phyloP scores from a whole-genome alignment of 53 echinoderm and acorn worm genomes.

The Zoroaster sp. region DNA sequence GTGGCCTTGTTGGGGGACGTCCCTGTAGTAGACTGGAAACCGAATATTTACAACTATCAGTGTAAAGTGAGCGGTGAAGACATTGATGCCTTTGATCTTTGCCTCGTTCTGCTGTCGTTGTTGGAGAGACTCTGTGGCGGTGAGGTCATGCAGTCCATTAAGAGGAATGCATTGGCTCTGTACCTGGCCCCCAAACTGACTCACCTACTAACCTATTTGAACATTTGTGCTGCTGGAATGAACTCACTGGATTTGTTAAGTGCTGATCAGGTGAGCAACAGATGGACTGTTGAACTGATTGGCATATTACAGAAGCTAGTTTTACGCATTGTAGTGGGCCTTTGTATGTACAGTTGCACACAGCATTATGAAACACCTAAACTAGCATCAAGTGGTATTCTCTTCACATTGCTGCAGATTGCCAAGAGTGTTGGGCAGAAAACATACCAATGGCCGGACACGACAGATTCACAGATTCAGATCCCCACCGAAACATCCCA shows the following conservation, averaged over 20 bases:
- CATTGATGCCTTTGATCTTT: constrained; percentile 75
- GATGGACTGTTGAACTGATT: constrained; percentile 62
- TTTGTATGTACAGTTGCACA: constrained; percentile 82
- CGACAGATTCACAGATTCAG: neutral
- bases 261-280: neutral
- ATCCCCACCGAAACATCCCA: neutral
- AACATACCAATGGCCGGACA: neutral
- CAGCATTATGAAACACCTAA: constrained; percentile 71
- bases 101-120: constrained; percentile 84
- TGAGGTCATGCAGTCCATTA: constrained; percentile 82
- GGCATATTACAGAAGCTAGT: constrained; percentile 78
- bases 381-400: constrained; percentile 65
- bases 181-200: constrained; percentile 90
- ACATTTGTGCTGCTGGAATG: neutral
- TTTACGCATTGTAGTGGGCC: constrained; percentile 79
- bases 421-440: constrained; percentile 52
- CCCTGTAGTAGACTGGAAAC: constrained; percentile 36
- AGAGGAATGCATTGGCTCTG: constrained; percentile 75
- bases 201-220: constrained; percentile 60
- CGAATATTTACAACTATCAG: neutral
- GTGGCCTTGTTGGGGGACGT: neutral
- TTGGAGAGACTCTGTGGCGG: constrained; percentile 87
- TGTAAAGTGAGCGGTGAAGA: neutral
- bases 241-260: neutral
- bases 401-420: constrained; percentile 67